Percentiles rank a stretch among this genome's conserved stretches.
These are phyloP conservation scores for Pachliopta kotzebuea DNA, from an alignment of 2,888 invertebrate species.

Conservation along the genomic window DNA sequence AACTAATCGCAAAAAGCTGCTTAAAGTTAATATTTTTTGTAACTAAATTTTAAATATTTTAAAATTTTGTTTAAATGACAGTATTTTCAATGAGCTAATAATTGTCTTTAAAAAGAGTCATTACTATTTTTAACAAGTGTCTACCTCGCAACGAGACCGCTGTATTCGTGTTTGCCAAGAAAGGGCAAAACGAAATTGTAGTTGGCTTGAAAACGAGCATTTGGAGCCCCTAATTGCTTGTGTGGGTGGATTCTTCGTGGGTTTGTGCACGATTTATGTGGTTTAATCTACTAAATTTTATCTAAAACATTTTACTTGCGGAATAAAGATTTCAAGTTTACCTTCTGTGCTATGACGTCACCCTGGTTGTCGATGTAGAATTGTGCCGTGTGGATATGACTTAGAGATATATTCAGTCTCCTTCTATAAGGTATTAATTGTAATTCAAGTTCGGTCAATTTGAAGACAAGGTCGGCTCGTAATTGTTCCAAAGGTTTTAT, in stretches of 20 bases:
- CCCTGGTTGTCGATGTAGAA: constrained; percentile 88
- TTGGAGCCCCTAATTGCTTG: constrained; percentile 22
- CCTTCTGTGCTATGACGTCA: constrained; percentile 84
- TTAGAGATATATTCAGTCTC: constrained; percentile 86
- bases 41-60: too few species aligned
- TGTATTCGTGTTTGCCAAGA: constrained; percentile 13
- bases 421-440: constrained; percentile 86
- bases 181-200: constrained; percentile 20
- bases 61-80: too few species aligned
- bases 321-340: constrained; percentile 46
- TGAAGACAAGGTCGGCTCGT: constrained; percentile 87
- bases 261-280: constrained; percentile 26
- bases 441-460: constrained; percentile 87
- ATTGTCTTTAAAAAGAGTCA: background rate
- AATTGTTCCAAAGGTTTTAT: constrained; percentile 85
- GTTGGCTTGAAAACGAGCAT: constrained; percentile 27
- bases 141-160: constrained; percentile 4
- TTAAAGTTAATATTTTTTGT: too few species aligned
- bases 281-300: constrained; percentile 18
- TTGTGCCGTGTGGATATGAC: constrained; percentile 88
- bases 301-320: constrained; percentile 19
- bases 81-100: too few species aligned
- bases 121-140: background rate
- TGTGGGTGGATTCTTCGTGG: constrained; percentile 25
- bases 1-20: too few species aligned